Evolutionary conservation across 2,113 vertebrate genomes (phyloP).

Genomic region (Heterotilapia buettikoferi): DNA sequence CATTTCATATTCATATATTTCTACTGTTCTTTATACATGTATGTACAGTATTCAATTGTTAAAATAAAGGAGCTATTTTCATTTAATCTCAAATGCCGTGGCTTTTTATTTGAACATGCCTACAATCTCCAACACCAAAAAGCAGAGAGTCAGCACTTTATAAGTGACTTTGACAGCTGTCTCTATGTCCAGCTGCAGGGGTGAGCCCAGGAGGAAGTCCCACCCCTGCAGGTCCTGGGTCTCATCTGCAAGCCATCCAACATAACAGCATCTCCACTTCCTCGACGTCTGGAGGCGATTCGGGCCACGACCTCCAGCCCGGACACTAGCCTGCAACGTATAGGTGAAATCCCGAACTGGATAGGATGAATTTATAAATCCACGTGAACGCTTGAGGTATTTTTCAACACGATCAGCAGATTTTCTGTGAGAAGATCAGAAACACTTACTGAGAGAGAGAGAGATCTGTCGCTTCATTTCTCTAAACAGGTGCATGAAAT

Average conservation of each 20-base stretch:
- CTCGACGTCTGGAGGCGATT: conserved; percentile 77
- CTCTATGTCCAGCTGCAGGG: conserved; percentile 80
- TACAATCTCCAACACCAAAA: not conserved
- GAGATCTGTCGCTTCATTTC: not conserved
- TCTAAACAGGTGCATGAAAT: not conserved
- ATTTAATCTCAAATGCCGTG: conserved; percentile 26
- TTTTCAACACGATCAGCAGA: not conserved
- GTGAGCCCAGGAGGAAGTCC: conserved; percentile 87
- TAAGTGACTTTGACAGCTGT: conserved; percentile 55
- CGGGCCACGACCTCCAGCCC: conserved; percentile 76
- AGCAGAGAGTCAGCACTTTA: not conserved
- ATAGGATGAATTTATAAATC: not conserved
- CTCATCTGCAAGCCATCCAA: conserved; percentile 88
- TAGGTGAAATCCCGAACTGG: conserved; percentile 9
- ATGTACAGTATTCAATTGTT: conserved; percentile 55
- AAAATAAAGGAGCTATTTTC: conserved; percentile 66
- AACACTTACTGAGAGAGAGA: not conserved
- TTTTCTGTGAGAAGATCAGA: not conserved
- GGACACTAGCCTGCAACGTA: conserved; percentile 57
- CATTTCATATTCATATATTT: conserved; percentile 45
- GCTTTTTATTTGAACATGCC: conserved; percentile 21
- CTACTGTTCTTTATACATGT: conserved; percentile 61
- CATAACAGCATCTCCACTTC: conserved; percentile 95
- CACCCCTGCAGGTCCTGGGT: conserved; percentile 72
- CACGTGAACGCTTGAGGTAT: not conserved